phyloP scores from a whole-genome alignment of 2,113 vertebrate genomes.

The Pontoporia blainvillei region DNA sequence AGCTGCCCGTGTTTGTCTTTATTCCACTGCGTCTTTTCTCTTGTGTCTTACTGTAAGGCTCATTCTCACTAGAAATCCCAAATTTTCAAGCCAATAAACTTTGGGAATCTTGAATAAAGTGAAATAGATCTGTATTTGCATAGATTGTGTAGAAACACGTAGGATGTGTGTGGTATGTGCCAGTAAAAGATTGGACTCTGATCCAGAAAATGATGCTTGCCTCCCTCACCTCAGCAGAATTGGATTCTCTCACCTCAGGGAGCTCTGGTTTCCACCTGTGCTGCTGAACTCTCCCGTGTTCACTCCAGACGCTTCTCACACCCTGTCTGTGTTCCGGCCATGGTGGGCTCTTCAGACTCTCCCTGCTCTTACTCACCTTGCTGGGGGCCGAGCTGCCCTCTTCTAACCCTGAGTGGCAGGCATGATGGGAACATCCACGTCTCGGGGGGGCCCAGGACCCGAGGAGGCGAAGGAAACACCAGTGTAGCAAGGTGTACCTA shows the following conservation, averaged over 20 bases:
- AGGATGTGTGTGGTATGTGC: accelerated
- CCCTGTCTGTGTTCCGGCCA: neutral
- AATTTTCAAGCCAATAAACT: neutral
- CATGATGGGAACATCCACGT: accelerated
- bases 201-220: no score
- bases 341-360: neutral
- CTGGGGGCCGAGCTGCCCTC: accelerated
- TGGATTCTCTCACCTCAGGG: no score
- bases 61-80: neutral
- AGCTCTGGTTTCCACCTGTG: neutral
- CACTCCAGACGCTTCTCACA: neutral
- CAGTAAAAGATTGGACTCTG: accelerated
- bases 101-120: neutral
- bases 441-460: neutral
- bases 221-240: neutral
- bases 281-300: neutral
- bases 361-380: accelerated
- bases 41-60: accelerated
- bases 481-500: accelerated
- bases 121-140: neutral
- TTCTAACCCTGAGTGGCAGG: neutral
- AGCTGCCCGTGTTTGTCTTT: accelerated
- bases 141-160: neutral
- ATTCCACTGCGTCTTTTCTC: neutral
- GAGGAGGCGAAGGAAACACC: accelerated